Evolutionary conservation across 1,140 invertebrate species (phyloP).

Genomic region (Kradibia gibbosae): DNA sequence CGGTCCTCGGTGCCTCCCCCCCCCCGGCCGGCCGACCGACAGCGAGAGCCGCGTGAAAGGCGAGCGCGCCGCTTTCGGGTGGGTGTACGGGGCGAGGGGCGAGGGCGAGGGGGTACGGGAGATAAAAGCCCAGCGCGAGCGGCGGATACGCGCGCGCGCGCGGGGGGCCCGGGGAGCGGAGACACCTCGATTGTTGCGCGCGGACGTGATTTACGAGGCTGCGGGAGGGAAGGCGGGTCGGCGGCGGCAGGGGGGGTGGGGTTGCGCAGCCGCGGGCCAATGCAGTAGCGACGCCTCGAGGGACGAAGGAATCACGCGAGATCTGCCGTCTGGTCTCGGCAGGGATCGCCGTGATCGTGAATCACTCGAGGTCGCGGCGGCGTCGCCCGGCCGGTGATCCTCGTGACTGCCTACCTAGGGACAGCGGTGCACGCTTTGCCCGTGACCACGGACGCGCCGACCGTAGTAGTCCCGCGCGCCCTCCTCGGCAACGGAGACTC

Average conservation of each 20-base stretch:
- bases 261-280: no score
- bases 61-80: constrained; percentile 5
- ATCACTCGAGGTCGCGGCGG: background rate
- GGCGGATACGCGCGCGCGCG: no score
- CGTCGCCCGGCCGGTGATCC: background rate
- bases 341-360: background rate
- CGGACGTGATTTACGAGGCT: constrained; percentile 34
- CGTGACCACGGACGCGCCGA: background rate
- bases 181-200: constrained; percentile 28
- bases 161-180: no score
- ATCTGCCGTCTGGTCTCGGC: no score
- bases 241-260: no score
- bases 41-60: background rate
- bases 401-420: constrained; percentile 5
- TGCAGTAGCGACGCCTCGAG: background rate
- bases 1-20: background rate
- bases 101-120: background rate
- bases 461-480: no score
- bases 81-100: constrained; percentile 19
- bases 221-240: no score
- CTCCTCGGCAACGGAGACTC: no score
- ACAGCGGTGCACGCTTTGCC: background rate
- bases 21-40: background rate
- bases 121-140: background rate
- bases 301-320: background rate